Evolutionary conservation across 2,113 vertebrate genomes (phyloP).

Genomic region (Microcebus jonahi): DNA sequence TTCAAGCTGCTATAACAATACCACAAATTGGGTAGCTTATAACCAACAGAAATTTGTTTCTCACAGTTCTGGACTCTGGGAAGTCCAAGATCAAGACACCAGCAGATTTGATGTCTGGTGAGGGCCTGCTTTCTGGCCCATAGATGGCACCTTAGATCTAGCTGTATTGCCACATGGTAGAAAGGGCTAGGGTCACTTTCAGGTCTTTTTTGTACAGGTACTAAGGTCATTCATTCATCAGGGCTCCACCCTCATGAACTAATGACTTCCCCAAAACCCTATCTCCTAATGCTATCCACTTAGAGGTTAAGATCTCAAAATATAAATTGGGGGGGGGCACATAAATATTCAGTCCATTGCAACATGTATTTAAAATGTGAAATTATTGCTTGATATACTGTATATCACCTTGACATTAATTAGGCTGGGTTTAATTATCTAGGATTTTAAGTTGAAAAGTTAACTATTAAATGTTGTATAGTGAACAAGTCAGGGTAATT

Average conservation of each 20-base stretch:
- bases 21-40: background rate
- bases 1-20: background rate
- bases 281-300: background rate
- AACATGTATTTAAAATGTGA: background rate
- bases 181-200: background rate
- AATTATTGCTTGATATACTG: background rate
- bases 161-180: background rate
- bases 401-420: background rate
- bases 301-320: background rate
- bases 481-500: background rate
- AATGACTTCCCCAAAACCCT: background rate
- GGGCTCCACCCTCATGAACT: background rate
- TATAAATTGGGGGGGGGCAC: background rate
- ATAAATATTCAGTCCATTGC: background rate
- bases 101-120: background rate
- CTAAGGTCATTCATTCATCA: too few relatives aligned
- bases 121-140: background rate
- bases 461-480: background rate
- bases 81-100: background rate
- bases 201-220: background rate
- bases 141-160: background rate
- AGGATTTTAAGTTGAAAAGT: slow-evolving; percentile 22
- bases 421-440: background rate
- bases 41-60: background rate
- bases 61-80: background rate